A percentile compares a stretch with the other conserved stretches of the same genome.
Conservation (phyloP, 1,140 invertebrate genomes). For the Drosophila nigromelanica region DNA sequence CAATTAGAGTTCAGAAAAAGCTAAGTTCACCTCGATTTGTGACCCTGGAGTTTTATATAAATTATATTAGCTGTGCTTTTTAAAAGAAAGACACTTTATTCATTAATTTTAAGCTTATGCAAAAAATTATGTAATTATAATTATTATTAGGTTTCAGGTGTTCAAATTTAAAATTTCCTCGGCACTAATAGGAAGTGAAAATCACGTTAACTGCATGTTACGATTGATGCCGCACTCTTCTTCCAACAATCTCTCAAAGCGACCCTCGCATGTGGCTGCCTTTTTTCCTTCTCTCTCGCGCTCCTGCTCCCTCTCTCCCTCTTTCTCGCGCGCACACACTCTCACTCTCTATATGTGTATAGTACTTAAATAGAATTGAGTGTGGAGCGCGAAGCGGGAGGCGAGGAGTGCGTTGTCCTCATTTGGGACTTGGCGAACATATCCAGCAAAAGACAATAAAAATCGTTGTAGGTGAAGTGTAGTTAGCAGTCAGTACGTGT, state of each 20-base stretch:
- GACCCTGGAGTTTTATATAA: no score
- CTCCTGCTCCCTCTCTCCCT: neutral
- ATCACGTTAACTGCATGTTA: no score
- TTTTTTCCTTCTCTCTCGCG: neutral
- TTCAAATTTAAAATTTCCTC: no score
- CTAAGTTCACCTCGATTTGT: no score
- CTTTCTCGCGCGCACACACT: neutral
- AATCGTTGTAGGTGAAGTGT: slow-evolving; percentile 44
- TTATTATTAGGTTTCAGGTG: no score
- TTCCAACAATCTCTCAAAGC: neutral
- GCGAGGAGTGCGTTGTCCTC: slow-evolving; percentile 66
- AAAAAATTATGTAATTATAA: no score
- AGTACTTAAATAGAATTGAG: slow-evolving; percentile 76
- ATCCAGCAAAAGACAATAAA: slow-evolving; percentile 71
- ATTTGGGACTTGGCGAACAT: slow-evolving; percentile 66
- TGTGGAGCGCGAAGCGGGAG: slow-evolving; percentile 44
- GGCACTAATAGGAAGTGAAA: no score
- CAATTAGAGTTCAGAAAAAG: no score
- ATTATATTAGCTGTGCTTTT: no score
- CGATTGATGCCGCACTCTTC: no score
- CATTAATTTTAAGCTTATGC: no score
- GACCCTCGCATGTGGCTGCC: slow-evolving; percentile 21
- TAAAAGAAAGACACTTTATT: no score
- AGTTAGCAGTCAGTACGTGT: slow-evolving; percentile 20
- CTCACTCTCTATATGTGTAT: slow-evolving; percentile 31